Percentiles rank a stretch among this genome's conserved stretches.
Conservation (phyloP, 2,888 invertebrate species). For the Seira ritae region DNA sequence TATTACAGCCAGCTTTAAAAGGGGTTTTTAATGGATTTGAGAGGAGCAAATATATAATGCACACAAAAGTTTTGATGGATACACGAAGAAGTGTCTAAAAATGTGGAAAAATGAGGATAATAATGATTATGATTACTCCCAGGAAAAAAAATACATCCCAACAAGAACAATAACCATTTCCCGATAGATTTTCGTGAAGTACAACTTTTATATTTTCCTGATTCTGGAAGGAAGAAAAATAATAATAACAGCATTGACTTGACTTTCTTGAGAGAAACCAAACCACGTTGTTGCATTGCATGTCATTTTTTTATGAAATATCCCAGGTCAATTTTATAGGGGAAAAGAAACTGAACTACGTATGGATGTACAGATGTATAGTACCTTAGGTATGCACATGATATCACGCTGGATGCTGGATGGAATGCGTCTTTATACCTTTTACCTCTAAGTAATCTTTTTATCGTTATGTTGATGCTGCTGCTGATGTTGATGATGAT, state of each 20-base stretch:
- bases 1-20: background rate
- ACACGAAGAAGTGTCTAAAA: background rate
- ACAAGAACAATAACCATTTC: conserved; percentile 12
- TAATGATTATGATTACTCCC: background rate
- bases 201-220: too few species aligned
- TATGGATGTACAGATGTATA: background rate
- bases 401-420: conserved; percentile 18
- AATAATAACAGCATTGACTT: too few species aligned
- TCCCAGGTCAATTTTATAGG: background rate
- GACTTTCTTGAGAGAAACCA: background rate
- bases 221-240: too few species aligned
- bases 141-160: conserved; percentile 31
- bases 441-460: conserved; percentile 35
- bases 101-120: background rate
- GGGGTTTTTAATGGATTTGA: too few species aligned
- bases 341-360: background rate
- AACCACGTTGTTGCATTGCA: conserved; percentile 3
- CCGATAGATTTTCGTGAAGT: conserved; percentile 16
- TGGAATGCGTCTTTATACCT: conserved; percentile 19
- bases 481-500: background rate
- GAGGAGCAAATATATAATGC: too few species aligned
- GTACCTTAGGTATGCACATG: background rate
- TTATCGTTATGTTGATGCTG: conserved; percentile 40
- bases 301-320: background rate
- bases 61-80: background rate